Evolutionary conservation across 1,140 invertebrate genomes (phyloP).

Genomic region (Brachionus paranguensis): DNA sequence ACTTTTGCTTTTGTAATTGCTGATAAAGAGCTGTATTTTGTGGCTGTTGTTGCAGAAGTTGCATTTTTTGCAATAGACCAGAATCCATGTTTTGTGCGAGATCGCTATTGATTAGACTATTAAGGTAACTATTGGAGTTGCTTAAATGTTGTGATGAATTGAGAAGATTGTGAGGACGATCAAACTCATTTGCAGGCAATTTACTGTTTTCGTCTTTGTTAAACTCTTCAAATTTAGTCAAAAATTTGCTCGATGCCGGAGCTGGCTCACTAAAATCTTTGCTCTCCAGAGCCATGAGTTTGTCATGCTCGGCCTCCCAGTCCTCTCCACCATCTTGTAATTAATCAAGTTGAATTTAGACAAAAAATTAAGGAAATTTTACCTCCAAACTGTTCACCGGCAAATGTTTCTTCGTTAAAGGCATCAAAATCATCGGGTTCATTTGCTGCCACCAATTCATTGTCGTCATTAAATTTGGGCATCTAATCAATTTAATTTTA

Average conservation of each 20-base stretch:
- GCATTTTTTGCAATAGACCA: background rate
- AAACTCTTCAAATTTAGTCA: constrained; percentile 1
- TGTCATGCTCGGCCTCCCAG: constrained; percentile 29
- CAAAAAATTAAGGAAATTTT: background rate
- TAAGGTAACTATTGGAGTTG: background rate
- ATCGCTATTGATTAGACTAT: background rate
- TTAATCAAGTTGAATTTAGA: background rate
- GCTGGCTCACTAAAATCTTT: background rate
- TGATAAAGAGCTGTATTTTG: background rate
- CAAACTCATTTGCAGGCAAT: background rate
- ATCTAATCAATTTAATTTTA: background rate
- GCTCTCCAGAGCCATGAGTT: background rate
- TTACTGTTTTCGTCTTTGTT: background rate
- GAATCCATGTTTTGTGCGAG: background rate
- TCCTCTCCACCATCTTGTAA: background rate
- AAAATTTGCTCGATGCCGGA: background rate
- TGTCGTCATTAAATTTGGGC: background rate
- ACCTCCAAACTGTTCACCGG: background rate
- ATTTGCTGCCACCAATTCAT: background rate
- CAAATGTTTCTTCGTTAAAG: constrained; percentile 38
- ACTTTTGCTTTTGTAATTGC: constrained; percentile 9
- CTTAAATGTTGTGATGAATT: background rate
- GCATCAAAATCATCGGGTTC: constrained; percentile 14
- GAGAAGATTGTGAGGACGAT: background rate
- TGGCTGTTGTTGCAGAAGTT: background rate